A percentile compares a stretch with the other conserved stretches of the same genome.
phyloP scores from a whole-genome alignment of 2,888 invertebrate genomes.

The Pediacus dermestoides region DNA sequence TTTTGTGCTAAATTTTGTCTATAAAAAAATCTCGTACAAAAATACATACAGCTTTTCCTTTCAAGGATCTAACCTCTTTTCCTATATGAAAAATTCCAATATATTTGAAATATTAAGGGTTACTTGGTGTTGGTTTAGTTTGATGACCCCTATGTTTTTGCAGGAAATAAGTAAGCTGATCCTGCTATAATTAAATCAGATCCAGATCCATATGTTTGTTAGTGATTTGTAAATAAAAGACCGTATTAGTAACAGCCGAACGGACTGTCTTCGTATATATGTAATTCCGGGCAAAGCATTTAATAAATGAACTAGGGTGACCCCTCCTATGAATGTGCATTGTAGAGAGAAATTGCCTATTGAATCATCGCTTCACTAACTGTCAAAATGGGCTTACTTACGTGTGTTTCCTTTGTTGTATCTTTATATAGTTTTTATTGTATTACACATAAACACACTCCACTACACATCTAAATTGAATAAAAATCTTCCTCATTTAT shows the following conservation, averaged over 20 bases:
- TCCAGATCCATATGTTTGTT: constrained; percentile 24
- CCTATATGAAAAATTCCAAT: too few relatives aligned
- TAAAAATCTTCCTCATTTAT: constrained; percentile 12
- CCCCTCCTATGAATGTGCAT: constrained; percentile 40
- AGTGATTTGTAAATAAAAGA: constrained; percentile 25
- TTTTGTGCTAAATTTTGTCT: too few relatives aligned
- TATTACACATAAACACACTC: constrained; percentile 18
- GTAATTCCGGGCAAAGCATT: constrained; percentile 31
- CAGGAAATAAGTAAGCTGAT: too few relatives aligned
- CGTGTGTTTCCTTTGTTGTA: constrained; percentile 8
- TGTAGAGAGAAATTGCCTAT: constrained; percentile 45
- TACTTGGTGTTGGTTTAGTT: too few relatives aligned
- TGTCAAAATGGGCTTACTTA: constrained; percentile 40
- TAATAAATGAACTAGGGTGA: too few relatives aligned
- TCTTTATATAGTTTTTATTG: constrained; percentile 21
- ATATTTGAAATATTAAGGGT: too few relatives aligned
- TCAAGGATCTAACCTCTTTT: too few relatives aligned
- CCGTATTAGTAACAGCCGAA: constrained; percentile 27
- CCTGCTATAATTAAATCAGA: too few relatives aligned
- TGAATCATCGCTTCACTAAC: constrained; percentile 46
- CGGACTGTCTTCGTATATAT: constrained; percentile 29
- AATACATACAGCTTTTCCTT: too few relatives aligned
- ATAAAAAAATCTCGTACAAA: too few relatives aligned
- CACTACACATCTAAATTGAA: constrained; percentile 18
- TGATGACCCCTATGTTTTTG: too few relatives aligned